Evolutionary conservation across 2,113 vertebrate species (phyloP).

Genomic region (Nycticryphes semicollaris): DNA sequence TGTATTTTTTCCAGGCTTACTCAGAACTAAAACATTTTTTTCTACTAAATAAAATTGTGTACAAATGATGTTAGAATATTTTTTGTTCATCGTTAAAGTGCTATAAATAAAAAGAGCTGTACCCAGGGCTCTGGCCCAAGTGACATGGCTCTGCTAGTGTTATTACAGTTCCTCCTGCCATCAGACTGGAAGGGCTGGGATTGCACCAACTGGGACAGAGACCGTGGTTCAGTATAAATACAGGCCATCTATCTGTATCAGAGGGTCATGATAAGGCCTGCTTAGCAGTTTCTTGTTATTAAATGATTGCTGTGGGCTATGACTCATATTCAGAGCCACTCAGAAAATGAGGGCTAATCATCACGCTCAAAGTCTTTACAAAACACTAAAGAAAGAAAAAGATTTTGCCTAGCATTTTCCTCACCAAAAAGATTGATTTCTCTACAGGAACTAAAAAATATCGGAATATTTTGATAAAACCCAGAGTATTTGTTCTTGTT

Average conservation of each 20-base stretch:
- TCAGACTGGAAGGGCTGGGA: background rate
- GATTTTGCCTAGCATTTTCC: background rate
- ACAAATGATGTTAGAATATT: background rate
- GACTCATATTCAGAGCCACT: background rate
- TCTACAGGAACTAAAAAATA: background rate
- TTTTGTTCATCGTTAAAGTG: background rate
- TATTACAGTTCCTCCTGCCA: background rate
- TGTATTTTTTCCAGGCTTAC: background rate
- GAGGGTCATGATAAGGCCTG: background rate
- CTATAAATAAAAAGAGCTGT: background rate
- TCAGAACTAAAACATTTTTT: background rate
- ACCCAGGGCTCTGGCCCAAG: background rate
- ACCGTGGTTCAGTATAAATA: background rate
- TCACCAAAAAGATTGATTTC: background rate
- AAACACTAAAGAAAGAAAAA: background rate
- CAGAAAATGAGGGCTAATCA: background rate
- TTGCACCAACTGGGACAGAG: background rate
- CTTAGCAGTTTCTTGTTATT: background rate
- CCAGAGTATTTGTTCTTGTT: background rate
- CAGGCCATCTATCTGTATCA: background rate
- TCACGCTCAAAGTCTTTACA: background rate
- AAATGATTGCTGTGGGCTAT: background rate
- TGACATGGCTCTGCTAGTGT: background rate
- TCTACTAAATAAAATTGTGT: background rate
- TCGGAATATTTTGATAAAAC: background rate